Conservation (phyloP, 2,888 invertebrate genomes). For the Microplitis manilae region DNA sequence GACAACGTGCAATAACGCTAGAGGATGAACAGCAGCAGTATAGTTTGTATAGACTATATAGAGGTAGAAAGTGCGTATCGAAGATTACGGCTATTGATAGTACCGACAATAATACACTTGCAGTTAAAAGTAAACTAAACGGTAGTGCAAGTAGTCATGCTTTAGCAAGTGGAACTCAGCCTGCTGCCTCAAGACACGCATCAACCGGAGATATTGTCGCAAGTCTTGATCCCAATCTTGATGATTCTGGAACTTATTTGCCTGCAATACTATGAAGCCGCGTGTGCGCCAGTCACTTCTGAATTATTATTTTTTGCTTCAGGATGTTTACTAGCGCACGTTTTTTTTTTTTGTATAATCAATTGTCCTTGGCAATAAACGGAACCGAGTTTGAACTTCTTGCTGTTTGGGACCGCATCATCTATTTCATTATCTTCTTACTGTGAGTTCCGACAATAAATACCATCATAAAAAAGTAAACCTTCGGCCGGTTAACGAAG, state of each 20-base stretch:
- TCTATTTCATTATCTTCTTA: slow-evolving; percentile 18
- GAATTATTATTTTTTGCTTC: slow-evolving; percentile 46
- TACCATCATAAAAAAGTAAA: slow-evolving; percentile 14
- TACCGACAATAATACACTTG: slow-evolving; percentile 59
- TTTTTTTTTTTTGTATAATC: slow-evolving; percentile 28
- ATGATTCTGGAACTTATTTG: slow-evolving; percentile 78
- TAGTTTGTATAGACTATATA: slow-evolving; percentile 69
- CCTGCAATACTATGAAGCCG: slow-evolving; percentile 76
- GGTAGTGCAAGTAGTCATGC: slow-evolving; percentile 70
- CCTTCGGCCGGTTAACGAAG: slow-evolving; percentile 16
- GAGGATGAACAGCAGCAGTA: slow-evolving; percentile 69
- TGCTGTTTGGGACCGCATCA: slow-evolving; percentile 37
- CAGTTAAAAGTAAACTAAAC: slow-evolving; percentile 67
- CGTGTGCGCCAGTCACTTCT: slow-evolving; percentile 69
- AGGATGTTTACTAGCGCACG: background rate
- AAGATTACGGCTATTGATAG: slow-evolving; percentile 63
- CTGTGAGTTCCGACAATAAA: slow-evolving; percentile 44
- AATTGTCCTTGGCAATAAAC: slow-evolving; percentile 11
- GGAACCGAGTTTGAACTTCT: background rate
- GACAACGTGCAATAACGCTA: slow-evolving; percentile 74
- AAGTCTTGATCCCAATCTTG: slow-evolving; percentile 74
- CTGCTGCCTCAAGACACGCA: slow-evolving; percentile 67
- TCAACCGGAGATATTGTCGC: slow-evolving; percentile 72
- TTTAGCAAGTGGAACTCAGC: slow-evolving; percentile 64
- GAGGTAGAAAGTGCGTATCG: slow-evolving; percentile 66